These are phyloP conservation scores for Suricata suricatta DNA, from an alignment of 2,113 vertebrate species.

Conservation along the genomic window DNA sequence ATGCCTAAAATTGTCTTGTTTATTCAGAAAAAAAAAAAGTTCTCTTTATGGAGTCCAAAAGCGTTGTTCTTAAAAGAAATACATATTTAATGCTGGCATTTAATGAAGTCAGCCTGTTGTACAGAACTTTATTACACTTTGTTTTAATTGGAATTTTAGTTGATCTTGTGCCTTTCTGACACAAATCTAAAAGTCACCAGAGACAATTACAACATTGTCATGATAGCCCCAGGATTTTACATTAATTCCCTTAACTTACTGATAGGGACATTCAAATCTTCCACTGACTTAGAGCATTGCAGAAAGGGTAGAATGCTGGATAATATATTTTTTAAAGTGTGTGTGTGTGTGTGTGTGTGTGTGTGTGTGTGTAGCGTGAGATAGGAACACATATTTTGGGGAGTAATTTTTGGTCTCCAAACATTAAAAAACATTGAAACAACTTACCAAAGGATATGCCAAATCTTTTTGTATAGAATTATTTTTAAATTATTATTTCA, in stretches of 20 bases:
- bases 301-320: neutral
- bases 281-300: neutral
- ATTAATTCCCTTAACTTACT: slow-evolving; percentile 42
- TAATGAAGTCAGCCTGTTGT: slow-evolving; percentile 70
- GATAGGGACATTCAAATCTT: neutral
- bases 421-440: neutral
- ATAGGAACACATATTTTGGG: neutral
- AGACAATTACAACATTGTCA: slow-evolving; percentile 54
- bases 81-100: slow-evolving; percentile 65
- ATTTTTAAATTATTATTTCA: neutral
- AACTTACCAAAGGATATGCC: neutral
- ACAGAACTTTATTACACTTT: slow-evolving; percentile 54
- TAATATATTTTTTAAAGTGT: neutral
- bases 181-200: slow-evolving; percentile 53
- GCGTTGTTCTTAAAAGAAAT: slow-evolving; percentile 58
- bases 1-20: slow-evolving; percentile 15
- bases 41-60: slow-evolving; percentile 33
- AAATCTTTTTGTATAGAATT: neutral
- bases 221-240: neutral
- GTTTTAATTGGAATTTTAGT: slow-evolving; percentile 74
- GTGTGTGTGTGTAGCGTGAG: neutral
- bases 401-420: neutral
- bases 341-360: neutral
- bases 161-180: slow-evolving; percentile 64
- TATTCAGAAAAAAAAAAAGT: slow-evolving; percentile 37